phyloP scores from a whole-genome alignment of 2,797 vertebrate species.

The Limnodromus scolopaceus region DNA sequence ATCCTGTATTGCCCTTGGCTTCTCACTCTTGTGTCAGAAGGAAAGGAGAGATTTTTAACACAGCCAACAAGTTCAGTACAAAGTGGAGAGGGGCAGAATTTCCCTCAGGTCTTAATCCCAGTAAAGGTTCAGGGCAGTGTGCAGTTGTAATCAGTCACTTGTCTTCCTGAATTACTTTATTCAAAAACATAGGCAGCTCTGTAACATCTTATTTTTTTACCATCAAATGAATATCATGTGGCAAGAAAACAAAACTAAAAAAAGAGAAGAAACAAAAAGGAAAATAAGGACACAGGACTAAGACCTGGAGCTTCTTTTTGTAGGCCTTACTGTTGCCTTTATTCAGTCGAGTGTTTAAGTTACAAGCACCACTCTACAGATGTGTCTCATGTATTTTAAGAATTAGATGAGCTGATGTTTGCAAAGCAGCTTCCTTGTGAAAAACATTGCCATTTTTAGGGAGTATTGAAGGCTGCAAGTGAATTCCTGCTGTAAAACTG shows the following conservation, averaged over 20 bases:
- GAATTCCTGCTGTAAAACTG: background rate
- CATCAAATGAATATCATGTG: background rate
- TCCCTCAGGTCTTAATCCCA: slow-evolving; percentile 19
- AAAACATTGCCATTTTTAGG: background rate
- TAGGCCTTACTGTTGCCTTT: background rate
- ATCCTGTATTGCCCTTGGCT: background rate
- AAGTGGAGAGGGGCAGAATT: slow-evolving; percentile 14
- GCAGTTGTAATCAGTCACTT: slow-evolving; percentile 22
- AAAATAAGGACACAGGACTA: background rate
- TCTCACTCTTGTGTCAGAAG: slow-evolving; percentile 9
- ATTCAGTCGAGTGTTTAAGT: background rate
- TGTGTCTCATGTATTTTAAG: fast-evolving
- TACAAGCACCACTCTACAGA: no score
- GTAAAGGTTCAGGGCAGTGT: background rate
- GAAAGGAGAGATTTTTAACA: slow-evolving; percentile 37
- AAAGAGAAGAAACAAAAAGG: fast-evolving
- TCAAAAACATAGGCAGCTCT: background rate
- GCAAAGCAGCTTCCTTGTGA: background rate
- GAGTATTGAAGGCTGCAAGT: background rate
- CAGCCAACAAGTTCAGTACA: background rate
- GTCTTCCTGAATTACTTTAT: slow-evolving; percentile 38
- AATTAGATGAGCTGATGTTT: background rate
- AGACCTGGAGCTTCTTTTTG: background rate
- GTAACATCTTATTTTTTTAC: background rate
- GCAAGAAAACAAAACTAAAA: background rate